Evolutionary conservation across 1,140 invertebrate species (phyloP).

Genomic region (Anastatus disparis): DNA sequence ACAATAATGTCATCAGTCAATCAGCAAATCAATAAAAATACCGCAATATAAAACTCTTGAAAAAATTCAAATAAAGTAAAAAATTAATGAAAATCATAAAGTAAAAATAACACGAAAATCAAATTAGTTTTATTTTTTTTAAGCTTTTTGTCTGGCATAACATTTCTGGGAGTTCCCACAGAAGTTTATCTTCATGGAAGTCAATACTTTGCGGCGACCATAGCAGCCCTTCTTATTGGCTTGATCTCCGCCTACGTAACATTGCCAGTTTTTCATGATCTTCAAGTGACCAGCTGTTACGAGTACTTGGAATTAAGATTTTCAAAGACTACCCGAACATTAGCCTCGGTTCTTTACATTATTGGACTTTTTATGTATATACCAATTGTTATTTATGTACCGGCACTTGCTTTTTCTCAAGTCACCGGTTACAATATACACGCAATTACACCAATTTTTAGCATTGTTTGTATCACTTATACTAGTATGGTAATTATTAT

Average conservation of each 20-base stretch:
- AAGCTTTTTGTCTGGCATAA: conserved; percentile 85
- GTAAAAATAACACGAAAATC: neutral
- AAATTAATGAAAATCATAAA: conserved; percentile 67
- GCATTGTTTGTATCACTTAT: conserved; percentile 81
- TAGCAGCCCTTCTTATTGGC: conserved; percentile 75
- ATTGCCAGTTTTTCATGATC: conserved; percentile 80
- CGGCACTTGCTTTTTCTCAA: conserved; percentile 71
- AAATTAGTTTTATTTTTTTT: conserved; percentile 5
- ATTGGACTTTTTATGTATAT: conserved; percentile 68
- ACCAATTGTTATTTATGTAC: conserved; percentile 73
- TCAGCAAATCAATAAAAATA: too few species aligned
- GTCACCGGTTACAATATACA: conserved; percentile 76
- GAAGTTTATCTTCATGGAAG: conserved; percentile 82
- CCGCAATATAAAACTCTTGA: too few species aligned
- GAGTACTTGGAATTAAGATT: conserved; percentile 82
- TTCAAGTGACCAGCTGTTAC: conserved; percentile 79
- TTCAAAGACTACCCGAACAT: conserved; percentile 68
- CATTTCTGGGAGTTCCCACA: conserved; percentile 80
- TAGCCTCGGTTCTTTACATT: conserved; percentile 75
- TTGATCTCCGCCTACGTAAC: conserved; percentile 72
- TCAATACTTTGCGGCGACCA: conserved; percentile 72
- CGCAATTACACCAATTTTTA: conserved; percentile 74
- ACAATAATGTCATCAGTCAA: too few species aligned
- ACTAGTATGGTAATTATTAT: conserved; percentile 73
- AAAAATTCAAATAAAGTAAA: conserved; percentile 68